A percentile compares a stretch with the other conserved stretches of the same genome.
Evolutionary conservation across 2,797 vertebrate species (phyloP).

Genomic region (Rhabdomys pumilio): DNA sequence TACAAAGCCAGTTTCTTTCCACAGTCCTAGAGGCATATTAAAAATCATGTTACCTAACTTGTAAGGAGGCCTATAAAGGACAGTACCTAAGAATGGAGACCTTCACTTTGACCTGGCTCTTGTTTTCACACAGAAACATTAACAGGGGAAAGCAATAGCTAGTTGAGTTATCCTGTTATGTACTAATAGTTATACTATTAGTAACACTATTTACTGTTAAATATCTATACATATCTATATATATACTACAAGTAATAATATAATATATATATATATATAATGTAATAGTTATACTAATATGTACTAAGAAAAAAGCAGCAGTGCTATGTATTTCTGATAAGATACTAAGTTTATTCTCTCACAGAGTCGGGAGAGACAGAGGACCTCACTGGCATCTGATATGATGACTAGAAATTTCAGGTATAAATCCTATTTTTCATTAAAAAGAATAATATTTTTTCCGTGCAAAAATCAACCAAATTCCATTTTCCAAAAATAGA

Average conservation of each 20-base stretch:
- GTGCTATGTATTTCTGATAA: constrained; percentile 75
- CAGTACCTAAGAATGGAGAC: constrained; percentile 59
- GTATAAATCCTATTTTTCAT: constrained; percentile 40
- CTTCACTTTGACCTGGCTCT: constrained; percentile 59
- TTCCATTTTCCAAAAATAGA: constrained; percentile 28
- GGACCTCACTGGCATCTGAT: background rate
- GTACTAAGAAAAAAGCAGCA: constrained; percentile 71
- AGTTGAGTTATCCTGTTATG: background rate
- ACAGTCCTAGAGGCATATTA: constrained; percentile 80
- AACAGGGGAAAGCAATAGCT: constrained; percentile 66
- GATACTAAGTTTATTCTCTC: constrained; percentile 73
- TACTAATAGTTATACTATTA: background rate
- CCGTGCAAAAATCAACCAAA: background rate
- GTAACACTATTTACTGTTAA: background rate
- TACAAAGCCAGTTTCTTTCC: constrained; percentile 78
- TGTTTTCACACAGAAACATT: constrained; percentile 64
- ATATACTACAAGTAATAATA: background rate
- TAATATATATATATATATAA: background rate
- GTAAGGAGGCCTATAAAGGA: constrained; percentile 55
- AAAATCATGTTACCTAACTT: constrained; percentile 78
- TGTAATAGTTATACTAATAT: background rate
- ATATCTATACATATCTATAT: no score
- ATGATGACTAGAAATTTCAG: constrained; percentile 44
- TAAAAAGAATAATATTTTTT: constrained; percentile 69
- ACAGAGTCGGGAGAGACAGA: constrained; percentile 74